Conservation (phyloP, 2,888 invertebrate genomes). For the Oscheius sp. region DNA sequence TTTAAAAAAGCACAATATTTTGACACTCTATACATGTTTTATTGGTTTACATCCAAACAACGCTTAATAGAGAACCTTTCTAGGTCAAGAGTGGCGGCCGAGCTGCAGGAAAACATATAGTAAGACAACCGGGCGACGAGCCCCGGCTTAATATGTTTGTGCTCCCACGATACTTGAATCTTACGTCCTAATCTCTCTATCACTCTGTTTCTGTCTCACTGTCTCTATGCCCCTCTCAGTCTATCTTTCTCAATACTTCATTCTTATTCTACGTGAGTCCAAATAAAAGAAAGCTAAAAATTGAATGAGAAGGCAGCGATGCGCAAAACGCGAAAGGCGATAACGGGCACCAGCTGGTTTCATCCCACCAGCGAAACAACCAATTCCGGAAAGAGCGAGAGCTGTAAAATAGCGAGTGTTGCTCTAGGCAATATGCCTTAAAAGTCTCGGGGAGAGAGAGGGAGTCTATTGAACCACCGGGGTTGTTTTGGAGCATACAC, state of each 20-base stretch:
- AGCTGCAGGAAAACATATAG: conserved; percentile 20
- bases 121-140: conserved; percentile 1
- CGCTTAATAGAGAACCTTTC: background rate
- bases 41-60: no score
- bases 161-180: conserved; percentile 26
- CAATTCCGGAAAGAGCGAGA: background rate
- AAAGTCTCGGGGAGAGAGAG: background rate
- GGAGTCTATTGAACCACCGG: background rate
- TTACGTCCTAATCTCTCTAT: no score
- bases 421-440: background rate
- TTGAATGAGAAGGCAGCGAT: background rate
- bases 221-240: no score
- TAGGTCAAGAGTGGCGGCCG: conserved; percentile 14
- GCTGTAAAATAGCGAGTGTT: no score
- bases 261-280: background rate
- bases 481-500: conserved; percentile 13
- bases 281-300: background rate
- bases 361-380: no score
- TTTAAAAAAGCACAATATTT: background rate
- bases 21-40: no score
- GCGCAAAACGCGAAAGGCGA: no score
- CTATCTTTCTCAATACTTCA: background rate
- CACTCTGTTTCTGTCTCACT: no score
- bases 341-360: no score
- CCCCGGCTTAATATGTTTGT: conserved; percentile 26